A percentile compares a stretch with the other conserved stretches of the same genome.
Evolutionary conservation across 2,113 vertebrate genomes (phyloP).

Genomic region (Tichodroma muraria): DNA sequence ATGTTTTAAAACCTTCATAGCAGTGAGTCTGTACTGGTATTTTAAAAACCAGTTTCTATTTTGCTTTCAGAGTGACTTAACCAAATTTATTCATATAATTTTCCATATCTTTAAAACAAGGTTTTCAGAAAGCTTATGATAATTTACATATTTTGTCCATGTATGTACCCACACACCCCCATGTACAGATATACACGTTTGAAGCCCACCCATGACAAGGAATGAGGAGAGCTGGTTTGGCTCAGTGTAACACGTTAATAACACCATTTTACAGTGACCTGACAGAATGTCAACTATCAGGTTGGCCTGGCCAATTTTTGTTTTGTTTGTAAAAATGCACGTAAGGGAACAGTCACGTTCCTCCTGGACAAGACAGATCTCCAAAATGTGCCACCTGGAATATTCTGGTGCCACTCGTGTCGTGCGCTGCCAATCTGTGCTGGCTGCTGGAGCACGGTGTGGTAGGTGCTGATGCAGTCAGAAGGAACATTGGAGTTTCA

Average conservation of each 20-base stretch:
- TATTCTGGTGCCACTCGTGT: not conserved
- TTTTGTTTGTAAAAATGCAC: not conserved
- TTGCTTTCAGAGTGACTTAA: not conserved
- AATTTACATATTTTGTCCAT: not conserved
- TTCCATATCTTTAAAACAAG: not conserved
- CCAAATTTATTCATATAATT: not conserved
- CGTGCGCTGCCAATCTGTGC: not conserved
- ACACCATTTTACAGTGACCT: not conserved
- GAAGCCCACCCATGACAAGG: not conserved
- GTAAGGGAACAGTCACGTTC: not conserved
- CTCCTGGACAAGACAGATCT: not conserved
- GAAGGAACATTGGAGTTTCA: not conserved
- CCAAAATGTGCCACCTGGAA: not conserved
- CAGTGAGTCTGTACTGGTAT: not conserved
- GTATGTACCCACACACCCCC: accelerated
- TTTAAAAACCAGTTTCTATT: not conserved
- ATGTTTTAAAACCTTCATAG: not conserved
- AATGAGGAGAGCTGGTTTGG: not conserved
- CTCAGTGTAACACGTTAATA: not conserved
- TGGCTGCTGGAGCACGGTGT: not conserved
- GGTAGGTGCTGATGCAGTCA: not conserved
- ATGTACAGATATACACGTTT: accelerated
- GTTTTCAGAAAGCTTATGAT: not conserved
- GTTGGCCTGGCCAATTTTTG: not conserved
- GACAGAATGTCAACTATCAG: not conserved